These are phyloP conservation scores for Agonopterix heracliana DNA, from an alignment of 2,888 invertebrate species.

Conservation along the genomic window DNA sequence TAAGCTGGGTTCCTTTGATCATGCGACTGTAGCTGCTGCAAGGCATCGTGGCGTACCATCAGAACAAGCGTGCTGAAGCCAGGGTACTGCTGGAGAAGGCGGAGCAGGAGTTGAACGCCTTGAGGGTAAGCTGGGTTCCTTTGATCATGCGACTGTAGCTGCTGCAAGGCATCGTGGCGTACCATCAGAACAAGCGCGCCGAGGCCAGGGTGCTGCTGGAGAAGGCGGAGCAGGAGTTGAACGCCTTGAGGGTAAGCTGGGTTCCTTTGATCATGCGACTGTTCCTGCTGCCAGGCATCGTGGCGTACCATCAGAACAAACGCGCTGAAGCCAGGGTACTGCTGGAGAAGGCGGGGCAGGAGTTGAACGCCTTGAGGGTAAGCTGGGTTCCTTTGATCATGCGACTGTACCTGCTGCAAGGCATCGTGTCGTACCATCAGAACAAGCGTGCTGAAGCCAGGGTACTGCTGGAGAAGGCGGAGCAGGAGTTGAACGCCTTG, in stretches of 20 bases:
- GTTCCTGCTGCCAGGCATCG: conserved; percentile 62
- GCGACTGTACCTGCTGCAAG: conserved; percentile 87
- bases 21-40: conserved; percentile 88
- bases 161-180: conserved; percentile 88
- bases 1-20: conserved; percentile 64
- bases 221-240: conserved; percentile 79
- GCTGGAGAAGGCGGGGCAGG: conserved; percentile 78
- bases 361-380: conserved; percentile 77
- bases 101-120: conserved; percentile 77
- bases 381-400: conserved; percentile 75
- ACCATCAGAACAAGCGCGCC: no score
- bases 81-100: conserved; percentile 76
- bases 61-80: conserved; percentile 81
- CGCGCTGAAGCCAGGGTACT: conserved; percentile 77
- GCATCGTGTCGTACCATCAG: conserved; percentile 86
- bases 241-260: conserved; percentile 69
- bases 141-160: conserved; percentile 86
- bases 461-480: conserved; percentile 76
- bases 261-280: no score
- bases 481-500: conserved; percentile 78
- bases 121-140: conserved; percentile 60
- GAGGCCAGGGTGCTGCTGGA: conserved; percentile 78
- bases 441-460: conserved; percentile 80
- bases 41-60: conserved; percentile 86
- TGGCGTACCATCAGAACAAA: conserved; percentile 85